Percentiles rank a stretch among this genome's conserved stretches.
phyloP scores from a whole-genome alignment of 2,113 vertebrate genomes.

The Nipponia nippon region DNA sequence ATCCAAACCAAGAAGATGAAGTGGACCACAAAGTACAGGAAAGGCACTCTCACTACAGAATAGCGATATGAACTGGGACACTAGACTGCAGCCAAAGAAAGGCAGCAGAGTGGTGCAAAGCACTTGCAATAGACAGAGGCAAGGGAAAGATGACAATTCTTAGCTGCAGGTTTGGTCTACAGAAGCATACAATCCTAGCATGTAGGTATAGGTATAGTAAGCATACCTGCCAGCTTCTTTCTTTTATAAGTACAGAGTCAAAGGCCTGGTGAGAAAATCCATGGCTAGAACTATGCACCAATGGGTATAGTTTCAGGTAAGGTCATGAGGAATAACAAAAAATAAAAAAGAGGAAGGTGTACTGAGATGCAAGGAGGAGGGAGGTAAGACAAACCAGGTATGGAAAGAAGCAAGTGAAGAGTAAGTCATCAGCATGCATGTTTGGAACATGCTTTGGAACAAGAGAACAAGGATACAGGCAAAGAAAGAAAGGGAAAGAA shows the following conservation, averaged over 20 bases:
- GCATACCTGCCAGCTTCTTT: not conserved
- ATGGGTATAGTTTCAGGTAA: not conserved
- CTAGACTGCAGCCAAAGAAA: not conserved
- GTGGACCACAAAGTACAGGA: not conserved
- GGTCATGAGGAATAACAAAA: not conserved
- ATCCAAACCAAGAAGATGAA: not conserved
- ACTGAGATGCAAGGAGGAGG: not conserved
- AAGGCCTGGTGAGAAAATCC: not conserved
- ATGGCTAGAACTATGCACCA: not conserved
- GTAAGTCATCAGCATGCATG: not conserved
- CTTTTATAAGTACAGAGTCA: not conserved
- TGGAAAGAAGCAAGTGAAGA: not conserved
- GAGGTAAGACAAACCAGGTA: not conserved
- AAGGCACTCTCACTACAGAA: no score
- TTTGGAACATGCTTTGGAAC: not conserved
- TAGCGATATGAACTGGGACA: not conserved
- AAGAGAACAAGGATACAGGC: not conserved
- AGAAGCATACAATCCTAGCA: no score
- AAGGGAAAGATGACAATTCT: not conserved
- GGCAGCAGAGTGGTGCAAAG: not conserved
- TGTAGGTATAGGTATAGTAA: not conserved
- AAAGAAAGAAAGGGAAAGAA: not conserved
- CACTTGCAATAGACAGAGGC: not conserved
- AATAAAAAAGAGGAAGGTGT: not conserved
- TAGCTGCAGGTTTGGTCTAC: not conserved